Percentiles rank a stretch among this genome's conserved stretches.
Evolutionary conservation across 2,888 invertebrate species (phyloP).

Genomic region (Tineola bisselliella): DNA sequence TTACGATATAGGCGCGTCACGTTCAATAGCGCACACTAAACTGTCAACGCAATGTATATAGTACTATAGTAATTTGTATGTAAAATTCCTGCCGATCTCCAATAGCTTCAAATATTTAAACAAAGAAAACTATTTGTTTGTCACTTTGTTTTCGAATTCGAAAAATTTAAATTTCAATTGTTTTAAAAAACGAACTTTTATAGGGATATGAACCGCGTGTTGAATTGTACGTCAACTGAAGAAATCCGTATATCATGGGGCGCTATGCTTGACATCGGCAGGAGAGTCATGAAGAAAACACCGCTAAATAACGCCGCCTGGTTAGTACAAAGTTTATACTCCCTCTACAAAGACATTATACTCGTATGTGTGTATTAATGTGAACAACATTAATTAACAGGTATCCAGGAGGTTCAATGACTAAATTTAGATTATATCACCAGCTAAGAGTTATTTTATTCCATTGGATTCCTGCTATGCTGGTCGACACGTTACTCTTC

Average conservation of each 20-base stretch:
- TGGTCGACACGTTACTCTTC: constrained; percentile 75
- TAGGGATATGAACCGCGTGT: not conserved
- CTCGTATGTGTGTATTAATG: not conserved
- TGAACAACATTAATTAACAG: constrained; percentile 13
- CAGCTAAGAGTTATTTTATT: constrained; percentile 78
- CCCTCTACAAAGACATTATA: not conserved
- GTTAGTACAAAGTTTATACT: too few relatives aligned
- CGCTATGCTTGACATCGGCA: constrained; percentile 76
- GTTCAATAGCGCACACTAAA: too few relatives aligned
- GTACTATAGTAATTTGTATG: too few relatives aligned
- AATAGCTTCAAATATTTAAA: too few relatives aligned
- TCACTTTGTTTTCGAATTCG: too few relatives aligned
- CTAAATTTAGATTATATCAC: constrained; percentile 72
- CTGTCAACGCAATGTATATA: too few relatives aligned
- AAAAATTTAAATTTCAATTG: too few relatives aligned
- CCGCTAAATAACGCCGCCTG: constrained; percentile 75
- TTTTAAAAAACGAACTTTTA: too few relatives aligned
- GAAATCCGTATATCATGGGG: constrained; percentile 80
- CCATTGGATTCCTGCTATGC: constrained; percentile 83
- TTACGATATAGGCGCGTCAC: too few relatives aligned
- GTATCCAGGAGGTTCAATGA: constrained; percentile 82
- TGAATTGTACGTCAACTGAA: constrained; percentile 73
- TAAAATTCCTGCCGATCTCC: too few relatives aligned
- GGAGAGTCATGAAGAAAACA: constrained; percentile 54
- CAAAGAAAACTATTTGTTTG: too few relatives aligned